These are phyloP conservation scores for Papilio polytes DNA, from an alignment of 1,140 invertebrate species.

Conservation along the genomic window DNA sequence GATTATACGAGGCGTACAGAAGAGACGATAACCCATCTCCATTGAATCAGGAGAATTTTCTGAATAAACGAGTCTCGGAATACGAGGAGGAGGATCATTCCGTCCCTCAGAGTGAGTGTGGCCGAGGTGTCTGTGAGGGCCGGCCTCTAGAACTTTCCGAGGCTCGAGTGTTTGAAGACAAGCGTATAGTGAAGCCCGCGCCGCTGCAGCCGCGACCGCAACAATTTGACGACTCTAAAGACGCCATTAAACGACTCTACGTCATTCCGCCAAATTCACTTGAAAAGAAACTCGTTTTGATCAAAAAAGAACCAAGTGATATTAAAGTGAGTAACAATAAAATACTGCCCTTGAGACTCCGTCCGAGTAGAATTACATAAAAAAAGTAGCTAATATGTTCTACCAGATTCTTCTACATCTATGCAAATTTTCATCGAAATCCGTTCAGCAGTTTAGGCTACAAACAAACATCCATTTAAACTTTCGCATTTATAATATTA, in stretches of 20 bases:
- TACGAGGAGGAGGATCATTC: constrained; percentile 72
- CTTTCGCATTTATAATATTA: no score
- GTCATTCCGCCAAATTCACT: constrained; percentile 74
- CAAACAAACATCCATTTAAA: no score
- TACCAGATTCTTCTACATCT: no score
- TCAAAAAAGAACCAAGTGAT: constrained; percentile 81
- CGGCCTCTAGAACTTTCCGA: constrained; percentile 70
- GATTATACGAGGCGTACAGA: constrained; percentile 68
- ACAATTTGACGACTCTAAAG: constrained; percentile 68
- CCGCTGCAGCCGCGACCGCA: constrained; percentile 70
- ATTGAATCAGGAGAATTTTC: constrained; percentile 71
- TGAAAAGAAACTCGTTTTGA: constrained; percentile 81
- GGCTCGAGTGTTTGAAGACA: constrained; percentile 65
- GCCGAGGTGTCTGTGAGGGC: constrained; percentile 55
- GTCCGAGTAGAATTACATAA: no score
- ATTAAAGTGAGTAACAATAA: constrained; percentile 64
- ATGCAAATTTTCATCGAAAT: no score
- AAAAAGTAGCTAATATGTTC: no score
- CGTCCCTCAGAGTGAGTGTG: constrained; percentile 57
- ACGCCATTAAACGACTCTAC: constrained; percentile 69
- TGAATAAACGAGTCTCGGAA: constrained; percentile 70
- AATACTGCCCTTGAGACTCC: no score
- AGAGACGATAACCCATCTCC: constrained; percentile 63
- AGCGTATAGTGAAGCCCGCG: constrained; percentile 78
- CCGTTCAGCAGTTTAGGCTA: no score